Conservation (phyloP, 2,888 invertebrate genomes). For the Maniola hyperantus region DNA sequence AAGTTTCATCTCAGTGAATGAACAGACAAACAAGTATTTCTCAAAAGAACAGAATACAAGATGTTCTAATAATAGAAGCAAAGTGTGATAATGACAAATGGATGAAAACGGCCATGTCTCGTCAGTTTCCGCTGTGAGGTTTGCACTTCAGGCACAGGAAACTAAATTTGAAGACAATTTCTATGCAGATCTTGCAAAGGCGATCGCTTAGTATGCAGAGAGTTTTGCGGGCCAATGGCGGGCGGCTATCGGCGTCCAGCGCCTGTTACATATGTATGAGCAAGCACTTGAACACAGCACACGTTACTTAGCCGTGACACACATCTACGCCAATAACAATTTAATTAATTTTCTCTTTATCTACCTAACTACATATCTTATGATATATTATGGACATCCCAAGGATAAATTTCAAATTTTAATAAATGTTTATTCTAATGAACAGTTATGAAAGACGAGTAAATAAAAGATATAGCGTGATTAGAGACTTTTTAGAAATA, state of each 20-base stretch:
- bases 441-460: too few species aligned
- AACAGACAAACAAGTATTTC: not conserved
- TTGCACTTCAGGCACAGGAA: slow-evolving; percentile 58
- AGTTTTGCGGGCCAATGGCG: slow-evolving; percentile 70
- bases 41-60: not conserved
- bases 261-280: slow-evolving; percentile 75
- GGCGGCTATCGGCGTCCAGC: slow-evolving; percentile 58
- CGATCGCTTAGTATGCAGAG: slow-evolving; percentile 69
- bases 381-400: not conserved
- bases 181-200: slow-evolving; percentile 69
- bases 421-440: too few species aligned
- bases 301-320: slow-evolving; percentile 71
- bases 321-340: slow-evolving; percentile 56
- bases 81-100: not conserved
- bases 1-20: not conserved
- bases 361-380: slow-evolving; percentile 12
- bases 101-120: slow-evolving; percentile 37
- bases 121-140: slow-evolving; percentile 45
- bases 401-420: not conserved
- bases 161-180: slow-evolving; percentile 65
- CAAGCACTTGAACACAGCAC: slow-evolving; percentile 59
- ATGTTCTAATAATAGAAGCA: slow-evolving; percentile 33
- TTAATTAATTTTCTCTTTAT: slow-evolving; percentile 50
- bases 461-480: not conserved
- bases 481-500: not conserved